Percentiles rank a stretch among this genome's conserved stretches.
Evolutionary conservation across 1,140 invertebrate species (phyloP).

Genomic region (Chrysoperla carnea): DNA sequence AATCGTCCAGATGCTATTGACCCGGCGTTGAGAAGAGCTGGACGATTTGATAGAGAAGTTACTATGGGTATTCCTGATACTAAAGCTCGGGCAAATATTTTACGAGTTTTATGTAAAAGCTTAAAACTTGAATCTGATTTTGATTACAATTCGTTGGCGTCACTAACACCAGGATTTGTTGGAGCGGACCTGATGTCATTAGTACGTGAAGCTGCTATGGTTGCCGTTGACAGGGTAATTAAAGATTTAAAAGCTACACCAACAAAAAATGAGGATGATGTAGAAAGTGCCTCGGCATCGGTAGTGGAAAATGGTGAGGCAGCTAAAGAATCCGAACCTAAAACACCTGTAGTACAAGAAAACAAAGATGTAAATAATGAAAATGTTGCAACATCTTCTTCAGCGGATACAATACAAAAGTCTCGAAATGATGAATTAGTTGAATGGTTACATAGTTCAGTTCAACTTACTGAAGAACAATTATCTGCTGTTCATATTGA

Average conservation of each 20-base stretch:
- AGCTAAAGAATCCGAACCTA: neutral
- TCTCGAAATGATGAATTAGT: constrained; percentile 21
- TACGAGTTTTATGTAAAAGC: constrained; percentile 50
- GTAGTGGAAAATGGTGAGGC: constrained; percentile 1
- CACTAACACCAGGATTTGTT: constrained; percentile 88
- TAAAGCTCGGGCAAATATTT: constrained; percentile 53
- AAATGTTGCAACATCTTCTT: too few species aligned
- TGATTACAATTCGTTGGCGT: constrained; percentile 52
- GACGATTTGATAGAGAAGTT: constrained; percentile 86
- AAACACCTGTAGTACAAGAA: neutral
- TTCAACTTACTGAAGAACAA: constrained; percentile 35
- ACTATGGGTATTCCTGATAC: constrained; percentile 83
- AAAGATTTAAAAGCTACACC: neutral
- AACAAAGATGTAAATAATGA: neutral
- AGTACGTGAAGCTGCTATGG: constrained; percentile 69
- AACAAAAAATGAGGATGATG: too few species aligned
- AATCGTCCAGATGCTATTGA: constrained; percentile 87
- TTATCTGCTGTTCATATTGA: constrained; percentile 44
- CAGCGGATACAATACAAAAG: neutral
- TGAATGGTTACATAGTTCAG: constrained; percentile 31
- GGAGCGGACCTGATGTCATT: constrained; percentile 85
- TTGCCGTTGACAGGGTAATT: constrained; percentile 53
- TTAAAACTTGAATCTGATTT: constrained; percentile 51
- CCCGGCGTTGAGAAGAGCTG: constrained; percentile 77
- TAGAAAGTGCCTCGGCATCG: neutral